Conservation (phyloP, 2,113 vertebrate genomes). For the Pteronura brasiliensis region DNA sequence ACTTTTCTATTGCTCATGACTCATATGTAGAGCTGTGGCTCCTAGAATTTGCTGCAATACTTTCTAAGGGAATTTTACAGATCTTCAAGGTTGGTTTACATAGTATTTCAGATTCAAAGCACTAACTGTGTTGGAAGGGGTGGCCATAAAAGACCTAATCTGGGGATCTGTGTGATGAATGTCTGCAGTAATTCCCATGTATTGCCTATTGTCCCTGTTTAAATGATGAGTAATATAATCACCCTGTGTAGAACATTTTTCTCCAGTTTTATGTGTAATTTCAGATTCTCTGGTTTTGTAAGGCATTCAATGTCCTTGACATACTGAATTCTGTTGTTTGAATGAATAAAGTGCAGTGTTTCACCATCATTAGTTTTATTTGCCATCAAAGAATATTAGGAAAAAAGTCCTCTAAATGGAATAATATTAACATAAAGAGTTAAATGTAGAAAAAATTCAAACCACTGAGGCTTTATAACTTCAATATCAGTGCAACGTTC, state of each 20-base stretch:
- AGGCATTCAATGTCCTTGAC: background rate
- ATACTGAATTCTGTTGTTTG: background rate
- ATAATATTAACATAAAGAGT: background rate
- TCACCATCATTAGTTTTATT: background rate
- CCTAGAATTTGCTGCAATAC: background rate
- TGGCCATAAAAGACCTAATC: background rate
- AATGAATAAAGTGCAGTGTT: background rate
- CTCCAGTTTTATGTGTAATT: background rate
- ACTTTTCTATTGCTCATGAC: background rate
- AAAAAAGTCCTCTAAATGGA: background rate
- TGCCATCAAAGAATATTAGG: background rate
- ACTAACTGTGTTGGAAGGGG: background rate
- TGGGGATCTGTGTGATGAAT: background rate
- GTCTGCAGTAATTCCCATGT: background rate
- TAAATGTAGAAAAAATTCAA: background rate
- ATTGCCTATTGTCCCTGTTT: background rate
- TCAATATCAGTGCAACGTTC: background rate
- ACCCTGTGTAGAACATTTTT: background rate
- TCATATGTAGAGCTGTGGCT: background rate
- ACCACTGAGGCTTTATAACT: background rate
- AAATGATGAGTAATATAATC: background rate
- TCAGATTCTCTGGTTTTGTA: background rate
- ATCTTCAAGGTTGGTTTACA: background rate
- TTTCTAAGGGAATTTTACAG: background rate
- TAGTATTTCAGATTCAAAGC: background rate